phyloP scores from a whole-genome alignment of 64 coral and sea anemone genomes.

The Montipora sp. region DNA sequence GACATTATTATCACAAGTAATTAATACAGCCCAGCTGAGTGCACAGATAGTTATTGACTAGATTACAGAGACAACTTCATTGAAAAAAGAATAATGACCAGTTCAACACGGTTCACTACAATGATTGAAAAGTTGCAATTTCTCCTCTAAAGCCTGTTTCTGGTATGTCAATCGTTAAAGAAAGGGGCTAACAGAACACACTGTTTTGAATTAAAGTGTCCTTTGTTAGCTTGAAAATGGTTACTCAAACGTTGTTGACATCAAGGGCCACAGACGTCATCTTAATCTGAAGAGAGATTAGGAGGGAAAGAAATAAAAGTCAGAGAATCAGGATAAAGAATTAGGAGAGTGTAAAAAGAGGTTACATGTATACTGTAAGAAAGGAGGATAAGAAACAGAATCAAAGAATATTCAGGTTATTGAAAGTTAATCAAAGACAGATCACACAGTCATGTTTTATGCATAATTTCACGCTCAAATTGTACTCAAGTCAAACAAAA shows the following conservation, averaged over 20 bases:
- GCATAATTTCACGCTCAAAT: slow-evolving; percentile 5
- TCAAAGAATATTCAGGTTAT: background rate
- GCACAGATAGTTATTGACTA: too few species aligned
- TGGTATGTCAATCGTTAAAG: background rate
- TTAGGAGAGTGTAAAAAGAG: background rate
- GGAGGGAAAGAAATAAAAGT: slow-evolving; percentile 40
- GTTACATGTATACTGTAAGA: background rate
- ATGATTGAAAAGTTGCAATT: too few species aligned
- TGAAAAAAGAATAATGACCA: too few species aligned
- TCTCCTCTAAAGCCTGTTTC: too few species aligned
- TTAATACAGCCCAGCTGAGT: too few species aligned
- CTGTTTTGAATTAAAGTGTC: slow-evolving; percentile 13
- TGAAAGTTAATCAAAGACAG: background rate
- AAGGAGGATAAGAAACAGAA: background rate
- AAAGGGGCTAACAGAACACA: background rate
- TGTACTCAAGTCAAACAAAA: too few species aligned
- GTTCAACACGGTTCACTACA: too few species aligned
- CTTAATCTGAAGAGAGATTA: slow-evolving; percentile 40
- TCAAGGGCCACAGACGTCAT: slow-evolving; percentile 45
- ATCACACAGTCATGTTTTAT: background rate
- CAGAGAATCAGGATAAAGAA: background rate
- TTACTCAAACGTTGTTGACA: slow-evolving; percentile 5
- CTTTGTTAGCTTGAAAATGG: slow-evolving; percentile 29
- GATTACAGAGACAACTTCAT: too few species aligned
- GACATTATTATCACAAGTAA: too few species aligned